Evolutionary conservation across 2,888 invertebrate species (phyloP).

Genomic region (Aphodius granarius): DNA sequence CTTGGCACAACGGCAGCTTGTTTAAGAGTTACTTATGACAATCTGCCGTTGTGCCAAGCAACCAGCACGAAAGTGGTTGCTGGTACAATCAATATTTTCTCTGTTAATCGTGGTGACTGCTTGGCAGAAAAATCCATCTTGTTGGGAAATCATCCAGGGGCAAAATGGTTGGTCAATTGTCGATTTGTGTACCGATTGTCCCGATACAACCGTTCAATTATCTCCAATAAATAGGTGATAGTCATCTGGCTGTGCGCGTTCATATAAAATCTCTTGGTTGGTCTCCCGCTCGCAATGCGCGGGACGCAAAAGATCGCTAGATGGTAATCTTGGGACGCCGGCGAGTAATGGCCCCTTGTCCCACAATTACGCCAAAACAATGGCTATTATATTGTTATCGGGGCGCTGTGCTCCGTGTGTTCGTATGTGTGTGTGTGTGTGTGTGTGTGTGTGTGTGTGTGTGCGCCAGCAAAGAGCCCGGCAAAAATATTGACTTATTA

Average conservation of each 20-base stretch:
- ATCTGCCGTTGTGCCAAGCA: no score
- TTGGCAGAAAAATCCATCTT: no score
- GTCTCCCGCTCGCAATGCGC: neutral
- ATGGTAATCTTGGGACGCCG: constrained; percentile 11
- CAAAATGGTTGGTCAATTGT: no score
- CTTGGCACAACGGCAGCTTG: no score
- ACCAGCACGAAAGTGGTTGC: no score
- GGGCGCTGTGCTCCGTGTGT: constrained; percentile 1
- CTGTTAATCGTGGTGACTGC: no score
- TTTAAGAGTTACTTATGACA: no score
- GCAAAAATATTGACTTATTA: constrained; percentile 55
- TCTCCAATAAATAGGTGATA: constrained; percentile 20
- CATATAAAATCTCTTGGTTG: constrained; percentile 2
- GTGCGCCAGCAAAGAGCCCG: constrained; percentile 28
- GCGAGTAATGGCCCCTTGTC: neutral
- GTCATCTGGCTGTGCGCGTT: constrained; percentile 4
- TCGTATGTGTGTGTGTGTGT: neutral
- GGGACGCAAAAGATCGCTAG: neutral
- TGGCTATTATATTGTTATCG: constrained; percentile 10
- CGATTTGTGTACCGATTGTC: no score
- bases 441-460: neutral
- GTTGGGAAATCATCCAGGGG: no score
- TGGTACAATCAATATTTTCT: no score
- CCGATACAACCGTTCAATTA: constrained; percentile 15
- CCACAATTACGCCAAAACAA: constrained; percentile 13